Conservation (phyloP, 1,140 invertebrate genomes). For the Condylostylus longicornis region DNA sequence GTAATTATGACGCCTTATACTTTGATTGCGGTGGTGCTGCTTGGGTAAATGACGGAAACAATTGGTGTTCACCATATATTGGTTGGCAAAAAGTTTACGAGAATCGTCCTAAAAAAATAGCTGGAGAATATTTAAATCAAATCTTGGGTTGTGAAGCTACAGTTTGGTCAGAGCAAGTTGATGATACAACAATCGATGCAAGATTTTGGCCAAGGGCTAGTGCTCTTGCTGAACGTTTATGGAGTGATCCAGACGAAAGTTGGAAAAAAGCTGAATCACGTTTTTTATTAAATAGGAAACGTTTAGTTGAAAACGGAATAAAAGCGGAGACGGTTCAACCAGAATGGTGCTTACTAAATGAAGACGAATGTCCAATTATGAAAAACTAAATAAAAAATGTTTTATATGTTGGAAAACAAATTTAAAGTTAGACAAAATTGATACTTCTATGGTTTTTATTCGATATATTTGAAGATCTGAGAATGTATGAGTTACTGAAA, state of each 20-base stretch:
- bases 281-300: conserved; percentile 52
- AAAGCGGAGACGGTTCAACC: conserved; percentile 55
- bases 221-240: conserved; percentile 64
- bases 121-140: conserved; percentile 35
- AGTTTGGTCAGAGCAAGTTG: conserved; percentile 67
- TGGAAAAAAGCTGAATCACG: conserved; percentile 52
- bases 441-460: conserved; percentile 3
- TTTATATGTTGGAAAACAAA: neutral
- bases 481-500: conserved; percentile 32
- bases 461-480: neutral
- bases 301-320: conserved; percentile 50
- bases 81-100: conserved; percentile 75
- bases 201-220: conserved; percentile 64
- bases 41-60: conserved; percentile 50
- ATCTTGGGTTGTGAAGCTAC: conserved; percentile 59
- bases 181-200: conserved; percentile 45
- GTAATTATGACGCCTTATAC: conserved; percentile 71
- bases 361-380: conserved; percentile 48
- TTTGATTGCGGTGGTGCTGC: conserved; percentile 63
- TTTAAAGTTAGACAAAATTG: neutral
- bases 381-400: too few species aligned
- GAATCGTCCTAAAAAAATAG: conserved; percentile 50
- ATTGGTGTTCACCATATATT: conserved; percentile 79
- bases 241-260: conserved; percentile 45
- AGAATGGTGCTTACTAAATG: conserved; percentile 67